These are phyloP conservation scores for Odontesthes bonariensis DNA, from an alignment of 2,113 vertebrate genomes.

Conservation along the genomic window DNA sequence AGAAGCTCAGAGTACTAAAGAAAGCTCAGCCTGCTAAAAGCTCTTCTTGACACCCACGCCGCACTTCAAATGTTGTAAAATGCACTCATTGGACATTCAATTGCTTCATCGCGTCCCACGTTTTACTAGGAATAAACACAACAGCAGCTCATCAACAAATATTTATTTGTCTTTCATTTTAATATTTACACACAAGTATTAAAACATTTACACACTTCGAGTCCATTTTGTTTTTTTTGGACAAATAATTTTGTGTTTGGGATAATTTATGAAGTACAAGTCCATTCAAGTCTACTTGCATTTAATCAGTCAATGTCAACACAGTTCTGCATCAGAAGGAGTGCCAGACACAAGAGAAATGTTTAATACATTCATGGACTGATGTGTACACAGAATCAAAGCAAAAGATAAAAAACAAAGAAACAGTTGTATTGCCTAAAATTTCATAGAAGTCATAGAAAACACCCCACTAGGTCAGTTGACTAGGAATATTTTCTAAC, in stretches of 20 bases:
- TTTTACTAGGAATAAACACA: constrained; percentile 51
- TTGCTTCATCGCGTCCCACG: background rate
- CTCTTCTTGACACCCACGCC: constrained; percentile 10
- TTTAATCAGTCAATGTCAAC: constrained; percentile 34
- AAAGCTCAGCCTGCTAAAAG: constrained; percentile 1
- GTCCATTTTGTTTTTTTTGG: constrained; percentile 52
- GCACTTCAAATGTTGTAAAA: constrained; percentile 8
- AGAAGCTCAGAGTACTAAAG: constrained; percentile 12
- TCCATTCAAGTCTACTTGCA: constrained; percentile 14
- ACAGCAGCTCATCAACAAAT: constrained; percentile 53
- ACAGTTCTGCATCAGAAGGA: constrained; percentile 12
- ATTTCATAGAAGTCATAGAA: constrained; percentile 58
- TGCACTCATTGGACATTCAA: constrained; percentile 9
- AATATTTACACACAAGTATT: constrained; percentile 71
- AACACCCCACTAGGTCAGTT: constrained; percentile 42
- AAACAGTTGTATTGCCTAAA: constrained; percentile 48
- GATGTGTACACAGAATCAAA: constrained; percentile 47
- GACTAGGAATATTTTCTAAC: constrained; percentile 18
- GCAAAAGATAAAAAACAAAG: constrained; percentile 61
- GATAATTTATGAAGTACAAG: constrained; percentile 9
- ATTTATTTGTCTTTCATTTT: constrained; percentile 72
- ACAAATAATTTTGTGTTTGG: constrained; percentile 30
- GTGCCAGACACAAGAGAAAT: constrained; percentile 23
- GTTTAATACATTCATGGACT: constrained; percentile 31
- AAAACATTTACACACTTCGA: constrained; percentile 62